Base-by-base conservation (phyloP, 2,113 vertebrate genomes). In the Laticauda colubrina region DNA sequence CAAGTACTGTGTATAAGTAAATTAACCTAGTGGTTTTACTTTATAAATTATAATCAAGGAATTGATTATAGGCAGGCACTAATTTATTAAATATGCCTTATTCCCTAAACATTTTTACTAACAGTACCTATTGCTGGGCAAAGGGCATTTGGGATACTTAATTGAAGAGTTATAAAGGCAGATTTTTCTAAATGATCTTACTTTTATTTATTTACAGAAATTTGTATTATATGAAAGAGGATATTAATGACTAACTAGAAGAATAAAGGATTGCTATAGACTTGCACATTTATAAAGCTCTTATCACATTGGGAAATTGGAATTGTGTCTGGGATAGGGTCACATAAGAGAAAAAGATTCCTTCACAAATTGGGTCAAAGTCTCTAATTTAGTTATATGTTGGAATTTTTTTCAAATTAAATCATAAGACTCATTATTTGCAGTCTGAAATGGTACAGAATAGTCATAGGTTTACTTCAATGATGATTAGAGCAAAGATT, bases 81-180 rank as follows among this genome's bases (percentile, higher is more conserved):
- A 69, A 14, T 90, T 90, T 90, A 69, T 53, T 48, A 89, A 94
- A 90, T 26, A 43, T 59, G n/a, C 34, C 91, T 95, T 89, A 10
- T 57, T 61, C 91, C 93, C 91, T 87, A 90, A 90, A 89, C 88
- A 81, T 94, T 95, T 95, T 96, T 95, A 94, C 94, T 95, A 94
- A 92, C 90, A 89, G 90, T 85, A 39, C 86, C 86, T 94, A 90
- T 91, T 96, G 93, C 93, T 85, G 29, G 61, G 45, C 69, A 0
- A 88, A 88, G 86, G 85, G 39, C 89, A 64, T 55, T 97, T 85
- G 92, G 94, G 91, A 94, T 57, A 89, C 3, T 92, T 96, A 94
- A 95, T 95, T 90, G 90, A 94, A 96, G 95, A 96, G 93, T 95
- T 91, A 75, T 93, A 89, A 24, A 96, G 94, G 96, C 94, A 95